Conservation (phyloP, 2,888 invertebrate genomes). For the Mythimna impura region DNA sequence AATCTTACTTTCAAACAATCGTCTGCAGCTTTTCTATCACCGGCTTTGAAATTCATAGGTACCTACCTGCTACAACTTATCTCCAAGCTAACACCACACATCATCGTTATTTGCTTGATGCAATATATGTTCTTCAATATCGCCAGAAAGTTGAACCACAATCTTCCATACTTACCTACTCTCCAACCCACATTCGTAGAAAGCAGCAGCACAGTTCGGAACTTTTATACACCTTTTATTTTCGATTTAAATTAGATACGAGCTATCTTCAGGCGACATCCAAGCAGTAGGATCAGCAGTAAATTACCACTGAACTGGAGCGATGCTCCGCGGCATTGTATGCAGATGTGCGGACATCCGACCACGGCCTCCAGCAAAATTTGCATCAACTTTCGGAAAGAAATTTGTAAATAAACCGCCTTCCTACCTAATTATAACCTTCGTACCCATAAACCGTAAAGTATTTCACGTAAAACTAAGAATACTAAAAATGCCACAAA, state of each 20-base stretch:
- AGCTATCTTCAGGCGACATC: constrained; percentile 87
- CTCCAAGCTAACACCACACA: too few species aligned
- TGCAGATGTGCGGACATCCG: constrained; percentile 81
- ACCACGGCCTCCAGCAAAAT: constrained; percentile 76
- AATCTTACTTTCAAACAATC: too few species aligned
- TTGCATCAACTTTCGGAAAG: constrained; percentile 85
- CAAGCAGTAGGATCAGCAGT: constrained; percentile 81
- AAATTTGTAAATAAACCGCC: constrained; percentile 80
- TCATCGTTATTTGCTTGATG: too few species aligned
- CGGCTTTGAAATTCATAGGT: too few species aligned
- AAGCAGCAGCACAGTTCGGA: constrained; percentile 26
- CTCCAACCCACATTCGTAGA: not conserved
- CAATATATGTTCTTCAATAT: too few species aligned
- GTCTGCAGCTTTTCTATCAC: too few species aligned
- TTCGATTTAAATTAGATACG: constrained; percentile 82
- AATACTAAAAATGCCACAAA: constrained; percentile 52
- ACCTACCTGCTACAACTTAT: too few species aligned
- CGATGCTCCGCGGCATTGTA: constrained; percentile 84
- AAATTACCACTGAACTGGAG: constrained; percentile 86
- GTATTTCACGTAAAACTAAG: constrained; percentile 49
- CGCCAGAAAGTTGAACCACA: too few species aligned
- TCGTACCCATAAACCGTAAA: constrained; percentile 51
- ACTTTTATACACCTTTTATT: constrained; percentile 52
- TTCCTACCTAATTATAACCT: constrained; percentile 73
- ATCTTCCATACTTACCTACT: too few species aligned